Base-by-base conservation (phyloP, 2,888 invertebrate species). In the Diarsia brunnea region DNA sequence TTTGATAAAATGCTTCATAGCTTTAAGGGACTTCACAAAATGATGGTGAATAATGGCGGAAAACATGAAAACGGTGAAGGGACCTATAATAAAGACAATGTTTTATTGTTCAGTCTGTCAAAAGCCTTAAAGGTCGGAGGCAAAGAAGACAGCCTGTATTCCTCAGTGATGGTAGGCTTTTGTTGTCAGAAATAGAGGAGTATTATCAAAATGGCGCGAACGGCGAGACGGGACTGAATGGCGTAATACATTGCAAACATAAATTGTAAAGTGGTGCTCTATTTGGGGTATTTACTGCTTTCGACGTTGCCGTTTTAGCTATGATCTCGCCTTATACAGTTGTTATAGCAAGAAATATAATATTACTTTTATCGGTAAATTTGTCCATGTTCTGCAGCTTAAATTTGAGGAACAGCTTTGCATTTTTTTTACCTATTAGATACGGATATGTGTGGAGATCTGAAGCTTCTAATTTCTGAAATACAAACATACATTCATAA, bases 181-280 rank as follows among this genome's bases (percentile, higher is more conserved):
- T 88, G 88, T 89, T 89, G 90, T 88, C 81, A 61, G 63, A 73
- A 81, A 84, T 69, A 85, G 55, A 65, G 75, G 81, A 71, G 84
- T 68, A 84, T 86, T 88, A 87, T 86, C 87, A 87, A 85, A 89
- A 84, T 86, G 79, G 83, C 87, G 79, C 78, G 82, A 87, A 85
- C 60, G 71, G 69, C 79, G 79, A 78, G 76, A 81, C 81, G 80
- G 71, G 69, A 72, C 58, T 69, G 79, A 81, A 87, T 82, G 69
- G 79, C 75, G 79, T 78, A 72, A 81, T 87, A 86, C 86, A 87
- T 84, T 85, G 55, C 73, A 64, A 81, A 81, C 69, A 73, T 81
- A 81, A 84, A 84, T 83, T 84, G 64, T 75, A 81, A 84, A 75
- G 61, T 75, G 75, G 75, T 78, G 73, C 78, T 85, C 75, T 70